Conservation (phyloP, 2,113 vertebrate genomes). For the Serinus canaria region DNA sequence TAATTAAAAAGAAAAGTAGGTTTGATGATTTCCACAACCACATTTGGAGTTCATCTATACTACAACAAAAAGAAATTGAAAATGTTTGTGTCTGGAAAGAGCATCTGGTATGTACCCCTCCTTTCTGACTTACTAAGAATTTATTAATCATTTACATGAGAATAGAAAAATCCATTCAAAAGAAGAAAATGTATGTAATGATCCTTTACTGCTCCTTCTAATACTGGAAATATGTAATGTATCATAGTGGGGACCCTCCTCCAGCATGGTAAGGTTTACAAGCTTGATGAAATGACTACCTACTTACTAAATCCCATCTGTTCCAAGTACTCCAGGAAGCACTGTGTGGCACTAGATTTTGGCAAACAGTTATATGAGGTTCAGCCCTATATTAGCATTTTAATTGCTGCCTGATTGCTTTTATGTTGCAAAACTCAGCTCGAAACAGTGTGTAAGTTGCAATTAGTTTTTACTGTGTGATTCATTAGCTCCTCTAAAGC, state of each 20-base stretch:
- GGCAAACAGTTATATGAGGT: slow-evolving; percentile 30
- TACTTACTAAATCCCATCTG: slow-evolving; percentile 38
- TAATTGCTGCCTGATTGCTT: slow-evolving; percentile 72
- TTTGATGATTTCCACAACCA: neutral
- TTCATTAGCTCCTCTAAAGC: slow-evolving; percentile 68
- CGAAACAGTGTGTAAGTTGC: slow-evolving; percentile 53
- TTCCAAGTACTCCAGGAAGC: slow-evolving; percentile 25
- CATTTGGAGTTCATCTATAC: neutral
- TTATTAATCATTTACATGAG: neutral
- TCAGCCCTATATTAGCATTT: slow-evolving; percentile 71
- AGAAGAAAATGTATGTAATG: neutral
- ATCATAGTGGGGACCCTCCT: neutral
- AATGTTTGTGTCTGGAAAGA: neutral
- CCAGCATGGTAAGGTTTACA: neutral
- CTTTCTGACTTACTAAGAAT: neutral
- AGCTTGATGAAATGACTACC: slow-evolving; percentile 19
- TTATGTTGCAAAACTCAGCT: slow-evolving; percentile 62
- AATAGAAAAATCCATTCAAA: neutral
- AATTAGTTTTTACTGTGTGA: slow-evolving; percentile 72
- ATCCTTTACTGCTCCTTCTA: neutral
- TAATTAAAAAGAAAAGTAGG: neutral
- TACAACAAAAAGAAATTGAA: neutral
- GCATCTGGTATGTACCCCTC: neutral
- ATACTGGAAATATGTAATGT: neutral
- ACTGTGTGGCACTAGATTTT: neutral